Conservation (phyloP, 2,888 invertebrate species). For the Parnassius mnemosyne region DNA sequence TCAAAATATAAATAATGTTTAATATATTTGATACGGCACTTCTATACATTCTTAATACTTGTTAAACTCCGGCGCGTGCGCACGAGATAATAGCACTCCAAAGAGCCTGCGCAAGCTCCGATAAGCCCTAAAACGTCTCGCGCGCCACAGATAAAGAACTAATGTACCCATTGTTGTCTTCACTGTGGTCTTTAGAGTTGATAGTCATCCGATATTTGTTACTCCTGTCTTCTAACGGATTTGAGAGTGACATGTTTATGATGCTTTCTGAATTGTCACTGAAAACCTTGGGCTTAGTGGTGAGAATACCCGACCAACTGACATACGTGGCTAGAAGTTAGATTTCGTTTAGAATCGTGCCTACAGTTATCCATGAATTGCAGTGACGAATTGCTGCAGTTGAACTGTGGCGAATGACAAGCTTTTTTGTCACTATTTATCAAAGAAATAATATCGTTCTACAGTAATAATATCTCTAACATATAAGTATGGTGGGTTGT, state of each 20-base stretch:
- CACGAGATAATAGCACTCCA: constrained; percentile 51
- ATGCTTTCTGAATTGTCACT: background rate
- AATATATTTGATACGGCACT: background rate
- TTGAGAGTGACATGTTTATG: constrained; percentile 22
- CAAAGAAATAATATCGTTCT: no score
- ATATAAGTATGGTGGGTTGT: no score
- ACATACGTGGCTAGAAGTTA: no score
- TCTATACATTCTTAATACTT: constrained; percentile 10
- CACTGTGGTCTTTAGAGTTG: constrained; percentile 12
- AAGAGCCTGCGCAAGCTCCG: constrained; percentile 41
- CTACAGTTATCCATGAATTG: no score
- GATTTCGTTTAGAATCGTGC: no score
- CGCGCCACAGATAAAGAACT: constrained; percentile 52
- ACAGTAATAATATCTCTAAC: no score
- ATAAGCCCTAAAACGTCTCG: constrained; percentile 66
- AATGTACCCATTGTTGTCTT: constrained; percentile 26
- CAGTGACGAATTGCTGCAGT: no score
- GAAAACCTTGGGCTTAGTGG: no score
- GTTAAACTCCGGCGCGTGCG: constrained; percentile 53
- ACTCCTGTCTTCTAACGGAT: constrained; percentile 16
- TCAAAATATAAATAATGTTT: no score
- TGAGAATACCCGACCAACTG: no score
- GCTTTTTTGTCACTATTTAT: no score
- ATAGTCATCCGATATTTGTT: constrained; percentile 15
- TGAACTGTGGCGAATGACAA: no score